A percentile compares a stretch with the other conserved stretches of the same genome.
phyloP scores from a whole-genome alignment of 2,113 vertebrate species.

The Salvelinus alpinus region DNA sequence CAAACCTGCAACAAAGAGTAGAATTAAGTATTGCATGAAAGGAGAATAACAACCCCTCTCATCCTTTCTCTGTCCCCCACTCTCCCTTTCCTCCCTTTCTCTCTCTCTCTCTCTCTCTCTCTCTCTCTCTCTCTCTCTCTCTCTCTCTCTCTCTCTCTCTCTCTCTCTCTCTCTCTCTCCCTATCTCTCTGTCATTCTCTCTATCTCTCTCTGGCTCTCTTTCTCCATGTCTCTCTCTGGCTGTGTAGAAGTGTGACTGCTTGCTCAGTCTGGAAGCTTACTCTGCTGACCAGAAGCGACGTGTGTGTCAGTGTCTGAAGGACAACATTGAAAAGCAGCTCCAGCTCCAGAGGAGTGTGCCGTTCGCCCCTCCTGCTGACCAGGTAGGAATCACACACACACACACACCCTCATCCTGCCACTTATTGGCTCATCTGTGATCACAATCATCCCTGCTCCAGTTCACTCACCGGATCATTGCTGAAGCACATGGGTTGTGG shows the following conservation, averaged over 20 bases:
- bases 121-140: background rate
- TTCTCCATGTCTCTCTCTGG: slow-evolving; percentile 28
- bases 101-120: background rate
- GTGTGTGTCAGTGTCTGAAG: slow-evolving; percentile 92
- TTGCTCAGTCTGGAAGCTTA: slow-evolving; percentile 94
- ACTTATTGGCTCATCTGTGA: background rate
- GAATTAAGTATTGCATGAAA: too few species aligned
- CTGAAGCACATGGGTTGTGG: background rate
- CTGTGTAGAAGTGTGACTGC: slow-evolving; percentile 89
- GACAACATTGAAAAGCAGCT: slow-evolving; percentile 93
- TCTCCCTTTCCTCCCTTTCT: background rate
- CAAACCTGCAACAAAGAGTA: too few species aligned
- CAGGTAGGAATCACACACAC: slow-evolving; percentile 77
- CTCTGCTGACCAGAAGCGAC: slow-evolving; percentile 91
- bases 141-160: background rate
- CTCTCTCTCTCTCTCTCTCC: background rate
- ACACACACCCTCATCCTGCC: slow-evolving; percentile 12
- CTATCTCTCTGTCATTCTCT: background rate
- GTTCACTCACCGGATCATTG: background rate
- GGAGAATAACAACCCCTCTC: background rate
- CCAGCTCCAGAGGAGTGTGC: slow-evolving; percentile 77
- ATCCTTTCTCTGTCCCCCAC: too few species aligned
- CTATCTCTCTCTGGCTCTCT: slow-evolving; percentile 8
- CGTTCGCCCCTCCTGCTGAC: slow-evolving; percentile 60
- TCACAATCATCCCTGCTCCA: background rate